Percentiles rank a stretch among this genome's conserved stretches.
phyloP scores from a whole-genome alignment of 2,888 invertebrate species.

The Frankliniella fusca region DNA sequence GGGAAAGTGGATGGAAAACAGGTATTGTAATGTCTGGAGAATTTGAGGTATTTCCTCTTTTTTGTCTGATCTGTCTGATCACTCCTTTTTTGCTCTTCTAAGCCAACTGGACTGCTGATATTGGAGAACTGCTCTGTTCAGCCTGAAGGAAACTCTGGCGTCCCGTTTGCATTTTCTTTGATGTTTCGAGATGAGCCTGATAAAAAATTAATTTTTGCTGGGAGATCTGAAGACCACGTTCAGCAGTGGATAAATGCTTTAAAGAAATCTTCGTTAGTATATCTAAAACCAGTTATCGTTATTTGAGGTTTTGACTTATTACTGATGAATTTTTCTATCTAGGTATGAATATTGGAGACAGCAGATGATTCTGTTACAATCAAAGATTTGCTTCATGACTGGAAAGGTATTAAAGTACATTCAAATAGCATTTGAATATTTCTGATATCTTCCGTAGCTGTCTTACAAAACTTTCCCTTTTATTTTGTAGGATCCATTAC shows the following conservation, averaged over 20 bases:
- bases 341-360: conserved; percentile 65
- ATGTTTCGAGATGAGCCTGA: conserved; percentile 63
- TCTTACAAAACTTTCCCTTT: neutral
- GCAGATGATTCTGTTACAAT: conserved; percentile 60
- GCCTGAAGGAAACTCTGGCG: conserved; percentile 60
- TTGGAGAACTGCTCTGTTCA: conserved; percentile 68
- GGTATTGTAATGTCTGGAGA: conserved; percentile 5
- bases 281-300: neutral
- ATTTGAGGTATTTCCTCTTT: neutral
- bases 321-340: conserved; percentile 30
- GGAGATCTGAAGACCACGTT: conserved; percentile 65
- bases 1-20: conserved; percentile 58
- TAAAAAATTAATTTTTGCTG: conserved; percentile 66
- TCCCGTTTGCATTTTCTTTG: conserved; percentile 71
- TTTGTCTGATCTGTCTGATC: neutral
- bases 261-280: conserved; percentile 56
- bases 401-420: conserved; percentile 53
- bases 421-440: neutral
- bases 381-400: conserved; percentile 62
- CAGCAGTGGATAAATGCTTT: conserved; percentile 66
- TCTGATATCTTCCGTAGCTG: conserved; percentile 19
- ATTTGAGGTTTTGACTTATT: neutral
- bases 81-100: conserved; percentile 38
- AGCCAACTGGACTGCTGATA: conserved; percentile 68
- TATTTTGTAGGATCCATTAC: conserved; percentile 49